Percentiles rank a stretch among this genome's conserved stretches.
Conservation (phyloP, 2,113 vertebrate genomes). For the Prolemur simus region DNA sequence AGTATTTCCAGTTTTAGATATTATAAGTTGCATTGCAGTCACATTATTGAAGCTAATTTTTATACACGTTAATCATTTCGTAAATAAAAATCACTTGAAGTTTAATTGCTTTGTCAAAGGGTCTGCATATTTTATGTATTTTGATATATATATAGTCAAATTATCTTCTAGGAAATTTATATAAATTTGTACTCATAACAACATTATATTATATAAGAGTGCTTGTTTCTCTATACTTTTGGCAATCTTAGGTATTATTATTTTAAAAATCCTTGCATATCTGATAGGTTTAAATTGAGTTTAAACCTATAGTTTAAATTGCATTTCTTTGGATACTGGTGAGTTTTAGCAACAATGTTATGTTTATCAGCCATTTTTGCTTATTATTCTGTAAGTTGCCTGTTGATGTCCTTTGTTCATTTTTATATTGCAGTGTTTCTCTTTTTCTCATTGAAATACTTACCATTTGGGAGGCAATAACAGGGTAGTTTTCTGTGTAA, state of each 20-base stretch:
- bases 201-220: not conserved
- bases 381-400: not conserved
- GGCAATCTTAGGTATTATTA: not conserved
- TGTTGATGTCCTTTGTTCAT: not conserved
- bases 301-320: not conserved
- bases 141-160: not conserved
- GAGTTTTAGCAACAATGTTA: not conserved
- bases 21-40: not conserved
- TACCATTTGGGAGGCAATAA: not conserved
- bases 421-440: not conserved
- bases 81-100: not conserved
- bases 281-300: not conserved
- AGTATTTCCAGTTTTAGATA: slow-evolving; percentile 30
- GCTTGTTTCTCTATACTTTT: not conserved
- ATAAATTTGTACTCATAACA: not conserved
- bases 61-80: not conserved
- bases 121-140: slow-evolving; percentile 17
- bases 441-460: not conserved
- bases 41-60: not conserved
- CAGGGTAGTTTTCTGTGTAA: not conserved
- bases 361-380: not conserved
- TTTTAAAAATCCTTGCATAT: not conserved
- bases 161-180: slow-evolving; percentile 2
- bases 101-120: not conserved
- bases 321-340: not conserved